Conservation (phyloP, 2,888 invertebrate genomes). For the Herminia tarsipennalis region DNA sequence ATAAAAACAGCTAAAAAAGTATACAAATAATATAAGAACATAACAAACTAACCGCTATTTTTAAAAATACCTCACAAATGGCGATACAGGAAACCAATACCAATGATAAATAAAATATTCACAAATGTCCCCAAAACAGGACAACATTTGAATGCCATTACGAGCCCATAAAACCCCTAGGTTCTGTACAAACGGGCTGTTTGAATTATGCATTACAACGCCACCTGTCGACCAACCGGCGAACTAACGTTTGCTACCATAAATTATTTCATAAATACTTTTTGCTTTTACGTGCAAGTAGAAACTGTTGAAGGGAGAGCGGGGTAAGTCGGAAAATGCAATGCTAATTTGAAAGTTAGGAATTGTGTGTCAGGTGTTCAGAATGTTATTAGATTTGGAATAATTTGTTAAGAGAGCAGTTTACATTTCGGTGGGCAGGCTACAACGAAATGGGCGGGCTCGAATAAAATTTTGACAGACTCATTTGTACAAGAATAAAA, state of each 20-base stretch:
- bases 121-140: constrained; percentile 47
- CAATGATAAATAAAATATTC: constrained; percentile 42
- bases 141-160: constrained; percentile 51
- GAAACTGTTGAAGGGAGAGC: too few relatives aligned
- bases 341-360: too few relatives aligned
- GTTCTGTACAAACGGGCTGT: constrained; percentile 43
- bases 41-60: background rate
- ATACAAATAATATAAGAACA: too few relatives aligned
- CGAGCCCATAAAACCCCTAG: constrained; percentile 45
- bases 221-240: constrained; percentile 71
- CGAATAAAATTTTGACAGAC: too few relatives aligned
- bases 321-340: too few relatives aligned
- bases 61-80: background rate
- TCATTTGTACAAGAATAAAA: too few relatives aligned
- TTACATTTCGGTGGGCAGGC: too few relatives aligned
- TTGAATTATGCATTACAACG: constrained; percentile 66
- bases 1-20: too few relatives aligned
- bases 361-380: too few relatives aligned
- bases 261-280: constrained; percentile 43
- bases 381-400: too few relatives aligned
- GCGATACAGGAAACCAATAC: constrained; percentile 1
- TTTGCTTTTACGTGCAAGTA: constrained; percentile 4
- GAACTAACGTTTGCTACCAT: constrained; percentile 59
- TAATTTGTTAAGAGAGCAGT: too few relatives aligned
- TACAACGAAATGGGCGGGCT: too few relatives aligned